A percentile compares a stretch with the other conserved stretches of the same genome.
phyloP scores from a whole-genome alignment of 2,113 vertebrate genomes.

The Sapajus apella region DNA sequence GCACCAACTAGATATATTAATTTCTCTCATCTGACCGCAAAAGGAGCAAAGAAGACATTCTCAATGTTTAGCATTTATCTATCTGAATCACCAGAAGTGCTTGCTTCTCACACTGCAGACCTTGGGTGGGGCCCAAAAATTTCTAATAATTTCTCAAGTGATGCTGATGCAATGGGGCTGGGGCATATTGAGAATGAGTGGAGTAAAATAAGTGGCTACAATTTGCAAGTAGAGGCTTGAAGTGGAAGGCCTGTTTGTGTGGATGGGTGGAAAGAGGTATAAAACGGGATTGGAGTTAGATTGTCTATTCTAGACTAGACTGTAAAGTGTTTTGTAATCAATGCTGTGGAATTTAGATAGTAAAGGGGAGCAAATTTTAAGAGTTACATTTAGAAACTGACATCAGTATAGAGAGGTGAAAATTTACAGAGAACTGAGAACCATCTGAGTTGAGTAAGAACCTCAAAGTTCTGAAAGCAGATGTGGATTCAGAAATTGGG shows the following conservation, averaged over 20 bases:
- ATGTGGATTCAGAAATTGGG: neutral
- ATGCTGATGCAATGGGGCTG: neutral
- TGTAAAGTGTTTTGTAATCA: neutral
- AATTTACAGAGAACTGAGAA: neutral
- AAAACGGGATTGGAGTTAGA: neutral
- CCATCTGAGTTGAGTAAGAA: conserved; percentile 1
- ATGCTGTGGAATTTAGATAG: neutral
- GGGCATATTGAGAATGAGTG: neutral
- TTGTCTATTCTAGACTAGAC: neutral
- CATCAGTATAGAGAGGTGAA: neutral
- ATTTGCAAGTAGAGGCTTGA: neutral
- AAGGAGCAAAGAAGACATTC: neutral
- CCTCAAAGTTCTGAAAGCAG: neutral
- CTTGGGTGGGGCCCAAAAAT: neutral
- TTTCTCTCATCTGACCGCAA: neutral
- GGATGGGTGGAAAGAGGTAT: neutral
- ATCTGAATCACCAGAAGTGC: neutral
- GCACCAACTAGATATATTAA: neutral
- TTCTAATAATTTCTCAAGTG: neutral
- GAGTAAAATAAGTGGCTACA: neutral
- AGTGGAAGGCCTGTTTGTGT: neutral
- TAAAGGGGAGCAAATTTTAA: neutral
- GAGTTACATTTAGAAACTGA: neutral
- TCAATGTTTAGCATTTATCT: neutral
- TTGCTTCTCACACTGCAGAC: neutral